Evolutionary conservation across 2,113 vertebrate species (phyloP).

Genomic region (Orthochromis malagaraziensis): DNA sequence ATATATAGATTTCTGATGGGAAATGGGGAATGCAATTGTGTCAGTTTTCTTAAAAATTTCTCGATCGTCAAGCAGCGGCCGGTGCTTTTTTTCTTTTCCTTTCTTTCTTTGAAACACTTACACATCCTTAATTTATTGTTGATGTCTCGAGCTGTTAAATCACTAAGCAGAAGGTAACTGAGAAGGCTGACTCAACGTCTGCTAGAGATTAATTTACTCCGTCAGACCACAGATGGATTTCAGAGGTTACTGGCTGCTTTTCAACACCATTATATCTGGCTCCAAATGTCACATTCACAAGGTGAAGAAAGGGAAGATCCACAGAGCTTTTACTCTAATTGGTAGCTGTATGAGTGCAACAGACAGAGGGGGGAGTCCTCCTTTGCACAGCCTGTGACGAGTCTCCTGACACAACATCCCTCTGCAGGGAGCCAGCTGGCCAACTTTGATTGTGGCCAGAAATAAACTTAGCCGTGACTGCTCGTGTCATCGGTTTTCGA

Average conservation of each 20-base stretch:
- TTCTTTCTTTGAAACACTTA: not conserved
- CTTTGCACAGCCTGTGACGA: not conserved
- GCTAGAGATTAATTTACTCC: not conserved
- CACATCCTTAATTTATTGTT: not conserved
- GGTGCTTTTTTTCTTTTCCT: not conserved
- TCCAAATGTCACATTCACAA: slow-evolving; percentile 37
- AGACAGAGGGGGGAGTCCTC: not conserved
- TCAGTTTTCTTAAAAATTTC: not conserved
- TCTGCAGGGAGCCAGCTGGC: slow-evolving; percentile 23
- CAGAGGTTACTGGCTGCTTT: slow-evolving; percentile 32
- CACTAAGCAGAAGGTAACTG: not conserved
- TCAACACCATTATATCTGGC: slow-evolving; percentile 8
- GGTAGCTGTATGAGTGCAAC: slow-evolving; percentile 11
- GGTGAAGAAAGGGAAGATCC: slow-evolving; percentile 32
- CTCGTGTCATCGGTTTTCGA: not conserved
- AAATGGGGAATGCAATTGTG: not conserved
- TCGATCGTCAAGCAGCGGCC: not conserved
- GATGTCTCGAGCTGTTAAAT: not conserved
- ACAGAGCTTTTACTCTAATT: slow-evolving; percentile 53
- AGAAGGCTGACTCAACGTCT: not conserved
- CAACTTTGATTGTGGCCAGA: slow-evolving; percentile 43
- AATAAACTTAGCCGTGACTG: slow-evolving; percentile 32
- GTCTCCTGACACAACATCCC: slow-evolving; percentile 16
- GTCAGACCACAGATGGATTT: slow-evolving; percentile 7
- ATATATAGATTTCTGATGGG: not conserved